phyloP scores from a whole-genome alignment of 2,888 invertebrate species.

The Brachylomia viminalis region DNA sequence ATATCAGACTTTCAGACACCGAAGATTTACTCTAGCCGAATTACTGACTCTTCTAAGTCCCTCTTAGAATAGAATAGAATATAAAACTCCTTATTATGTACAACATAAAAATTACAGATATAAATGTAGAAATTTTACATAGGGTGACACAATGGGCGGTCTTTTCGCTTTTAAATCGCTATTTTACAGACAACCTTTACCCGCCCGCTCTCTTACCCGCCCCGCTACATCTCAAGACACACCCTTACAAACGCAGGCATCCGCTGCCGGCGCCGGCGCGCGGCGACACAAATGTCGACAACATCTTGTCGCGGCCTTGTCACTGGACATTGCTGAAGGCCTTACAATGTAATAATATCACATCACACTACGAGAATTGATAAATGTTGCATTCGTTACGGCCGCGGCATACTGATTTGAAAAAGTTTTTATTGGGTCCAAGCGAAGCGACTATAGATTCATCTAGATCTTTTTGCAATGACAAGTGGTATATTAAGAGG shows the following conservation, averaged over 20 bases:
- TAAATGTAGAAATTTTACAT: no score
- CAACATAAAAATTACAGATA: no score
- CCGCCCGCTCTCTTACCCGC: background rate
- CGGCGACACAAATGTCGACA: constrained; percentile 54
- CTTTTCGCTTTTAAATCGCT: no score
- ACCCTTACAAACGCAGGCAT: constrained; percentile 33
- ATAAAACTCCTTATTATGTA: no score
- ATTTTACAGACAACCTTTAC: no score
- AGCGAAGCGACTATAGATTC: background rate
- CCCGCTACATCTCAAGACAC: background rate
- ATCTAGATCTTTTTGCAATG: no score
- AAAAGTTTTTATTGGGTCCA: background rate
- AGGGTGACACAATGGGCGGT: no score
- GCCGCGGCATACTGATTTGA: constrained; percentile 2
- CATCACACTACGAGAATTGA: constrained; percentile 31
- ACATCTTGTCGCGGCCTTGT: constrained; percentile 56
- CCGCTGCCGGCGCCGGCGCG: constrained; percentile 54
- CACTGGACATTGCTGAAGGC: constrained; percentile 30
- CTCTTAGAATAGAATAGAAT: no score
- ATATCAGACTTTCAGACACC: no score
- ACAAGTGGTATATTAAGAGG: no score
- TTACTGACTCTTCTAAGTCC: background rate
- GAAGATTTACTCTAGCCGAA: no score
- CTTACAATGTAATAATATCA: constrained; percentile 42
- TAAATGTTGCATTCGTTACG: constrained; percentile 5